Evolutionary conservation across 2,888 invertebrate genomes (phyloP).

Genomic region (Drosophila rellima): DNA sequence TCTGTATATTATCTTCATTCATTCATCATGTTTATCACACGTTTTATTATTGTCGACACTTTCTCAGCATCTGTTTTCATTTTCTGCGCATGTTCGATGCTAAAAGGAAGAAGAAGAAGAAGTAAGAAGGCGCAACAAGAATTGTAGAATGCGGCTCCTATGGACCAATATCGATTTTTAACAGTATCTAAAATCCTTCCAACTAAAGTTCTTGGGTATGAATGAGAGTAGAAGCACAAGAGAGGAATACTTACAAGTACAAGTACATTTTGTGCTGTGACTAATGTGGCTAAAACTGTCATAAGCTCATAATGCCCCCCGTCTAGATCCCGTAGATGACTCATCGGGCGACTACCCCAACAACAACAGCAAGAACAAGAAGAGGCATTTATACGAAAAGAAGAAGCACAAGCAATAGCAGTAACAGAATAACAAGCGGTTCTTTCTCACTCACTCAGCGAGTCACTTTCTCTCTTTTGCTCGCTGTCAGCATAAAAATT

Average conservation of each 20-base stretch:
- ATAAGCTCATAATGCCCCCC: slow-evolving; percentile 27
- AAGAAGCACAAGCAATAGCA: slow-evolving; percentile 21
- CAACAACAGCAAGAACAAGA: slow-evolving; percentile 22
- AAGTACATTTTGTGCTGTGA: slow-evolving; percentile 12
- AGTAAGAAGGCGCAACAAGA: slow-evolving; percentile 57
- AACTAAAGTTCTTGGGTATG: slow-evolving; percentile 3
- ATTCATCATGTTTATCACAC: slow-evolving; percentile 4
- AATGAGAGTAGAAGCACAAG: slow-evolving; percentile 2
- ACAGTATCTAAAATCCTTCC: slow-evolving; percentile 2
- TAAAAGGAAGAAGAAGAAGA: slow-evolving; percentile 20
- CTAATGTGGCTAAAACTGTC: slow-evolving; percentile 16
- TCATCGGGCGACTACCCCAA: slow-evolving; percentile 60
- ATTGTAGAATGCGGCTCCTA: slow-evolving; percentile 1
- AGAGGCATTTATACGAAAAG: slow-evolving; percentile 10
- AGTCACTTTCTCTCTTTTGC: slow-evolving; percentile 52
- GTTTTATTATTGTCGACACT: slow-evolving; percentile 18
- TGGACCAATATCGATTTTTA: slow-evolving; percentile 62
- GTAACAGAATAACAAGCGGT: slow-evolving; percentile 24
- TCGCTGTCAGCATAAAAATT: slow-evolving; percentile 65
- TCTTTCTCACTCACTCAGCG: slow-evolving; percentile 38
- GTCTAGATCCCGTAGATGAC: slow-evolving; percentile 32
- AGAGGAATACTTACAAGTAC: slow-evolving; percentile 51
- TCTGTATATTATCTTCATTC: neutral
- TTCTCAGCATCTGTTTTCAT: slow-evolving; percentile 2
- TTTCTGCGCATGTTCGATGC: slow-evolving; percentile 35